Evolutionary conservation across 2,888 invertebrate species (phyloP), one percentile per base, ranked within the genome.

Genomic region (Alviniconcha strummeri): DNA sequence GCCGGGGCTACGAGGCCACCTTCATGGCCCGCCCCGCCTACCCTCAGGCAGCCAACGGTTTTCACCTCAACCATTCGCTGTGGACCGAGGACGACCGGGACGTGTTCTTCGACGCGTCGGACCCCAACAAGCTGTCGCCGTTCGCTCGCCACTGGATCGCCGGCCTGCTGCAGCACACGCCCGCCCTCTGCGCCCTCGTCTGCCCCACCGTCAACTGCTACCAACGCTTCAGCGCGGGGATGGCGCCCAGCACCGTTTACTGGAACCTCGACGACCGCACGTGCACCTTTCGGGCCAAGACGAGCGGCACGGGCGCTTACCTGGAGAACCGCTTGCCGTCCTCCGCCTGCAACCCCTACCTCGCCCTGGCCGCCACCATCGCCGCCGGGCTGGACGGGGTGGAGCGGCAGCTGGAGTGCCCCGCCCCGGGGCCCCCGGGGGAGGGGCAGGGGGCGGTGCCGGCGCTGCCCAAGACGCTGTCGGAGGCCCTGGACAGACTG

Each of bases 61-160:
- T 85, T 8, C 85, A 85, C 78, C 83, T 81, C 13, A 85, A 84
- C 75, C 84, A 84, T 69, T 85, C 85, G 7, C 64, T 85, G 72
- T 85, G 85, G 85, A 81, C 82, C 9, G 2, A 52, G 7, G 75
- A 80, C 15, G 85, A 84, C 9, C 8, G 69, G 52, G 84, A 84
- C 72, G 84, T 81, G 5, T 82, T 85, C 79, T 17, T 81, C 17
- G 85, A 85, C 57, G 15, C 64, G 9, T 55, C 60, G 9, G 74
- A 83, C 64, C 82, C 84, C 1, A 52, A 83, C 19, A 74, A 79
- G 5, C 64, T 85, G 15, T 85, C 85, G 2, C 19, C 78, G n/a
- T 80, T 85, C 13, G 85, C 84, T 15, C 81, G 83, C 15, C 85
- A 85, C 76, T 85, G 85, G 85, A 15, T 85, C 77, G 85, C 85